phyloP scores from a whole-genome alignment of 1,140 invertebrate genomes.

The Bombus breviceps region DNA sequence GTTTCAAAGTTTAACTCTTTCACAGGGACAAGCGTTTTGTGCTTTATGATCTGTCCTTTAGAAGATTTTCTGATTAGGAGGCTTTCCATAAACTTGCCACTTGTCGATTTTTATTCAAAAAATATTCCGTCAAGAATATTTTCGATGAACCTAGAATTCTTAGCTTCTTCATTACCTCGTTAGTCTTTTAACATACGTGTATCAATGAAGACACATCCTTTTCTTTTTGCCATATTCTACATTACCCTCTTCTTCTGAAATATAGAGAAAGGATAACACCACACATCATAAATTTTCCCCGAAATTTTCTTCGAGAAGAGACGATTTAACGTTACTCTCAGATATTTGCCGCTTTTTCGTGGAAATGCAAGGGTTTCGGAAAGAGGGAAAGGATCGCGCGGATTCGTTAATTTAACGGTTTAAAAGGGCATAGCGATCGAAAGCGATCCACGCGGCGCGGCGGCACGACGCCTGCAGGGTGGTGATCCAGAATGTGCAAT shows the following conservation, averaged over 20 bases:
- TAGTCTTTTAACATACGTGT: no score
- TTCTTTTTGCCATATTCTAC: no score
- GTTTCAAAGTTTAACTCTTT: not conserved
- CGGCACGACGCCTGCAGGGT: constrained; percentile 60
- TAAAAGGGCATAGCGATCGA: constrained; percentile 58
- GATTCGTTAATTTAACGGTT: constrained; percentile 61
- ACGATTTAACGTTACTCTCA: not conserved
- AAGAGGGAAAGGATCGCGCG: constrained; percentile 16
- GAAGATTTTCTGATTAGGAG: not conserved
- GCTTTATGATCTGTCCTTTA: not conserved
- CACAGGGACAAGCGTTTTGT: no score
- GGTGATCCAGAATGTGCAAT: constrained; percentile 71
- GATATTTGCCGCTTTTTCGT: constrained; percentile 22
- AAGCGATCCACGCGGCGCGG: constrained; percentile 47
- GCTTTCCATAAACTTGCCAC: no score
- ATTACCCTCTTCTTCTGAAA: not conserved
- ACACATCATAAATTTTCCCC: not conserved
- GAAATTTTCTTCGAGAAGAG: not conserved
- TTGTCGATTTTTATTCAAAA: no score
- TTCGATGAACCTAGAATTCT: no score
- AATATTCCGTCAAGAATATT: no score
- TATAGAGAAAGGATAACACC: not conserved
- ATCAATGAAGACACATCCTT: not conserved
- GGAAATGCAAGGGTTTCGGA: constrained; percentile 14
- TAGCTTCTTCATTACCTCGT: not conserved